Evolutionary conservation across 2,797 vertebrate genomes (phyloP), one percentile per base, ranked within the genome.

Genomic region (Brotogeris chrysoptera): DNA sequence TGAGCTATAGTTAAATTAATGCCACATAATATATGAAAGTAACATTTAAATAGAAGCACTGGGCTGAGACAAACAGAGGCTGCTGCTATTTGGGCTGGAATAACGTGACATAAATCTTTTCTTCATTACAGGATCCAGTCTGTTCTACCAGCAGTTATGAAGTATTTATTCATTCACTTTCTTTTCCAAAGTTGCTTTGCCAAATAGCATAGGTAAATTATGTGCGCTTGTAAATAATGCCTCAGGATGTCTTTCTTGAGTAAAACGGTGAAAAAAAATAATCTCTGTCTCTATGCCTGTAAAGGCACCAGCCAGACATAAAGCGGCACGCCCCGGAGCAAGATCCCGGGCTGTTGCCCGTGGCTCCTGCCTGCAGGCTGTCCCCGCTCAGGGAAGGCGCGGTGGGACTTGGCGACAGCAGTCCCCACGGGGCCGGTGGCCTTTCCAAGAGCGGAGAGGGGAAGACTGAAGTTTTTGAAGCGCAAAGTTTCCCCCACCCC

Each of bases 1-100:
- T 99, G 99, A 99, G 99, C 99, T 99, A 99, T 99, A 99, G 99
- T 99, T 99, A 99, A 99, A 99, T 99, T 99, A 99, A 99, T 99
- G 99, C 99, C 99, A 99, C 99, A 99, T 99, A 99, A 99, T 99
- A 99, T 99, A 99, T 99, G 99, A 99, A 99, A 99, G 99, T 99
- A 99, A 99, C 99, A 99, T 99, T 99, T 99, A 99, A 99, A 99
- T 99, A 99, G 99, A 99, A 98, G 98, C 99, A 99, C 99, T 99
- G 99, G 99, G 99, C 99, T 99, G 99, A 99, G 99, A 99, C 99
- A 99, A 99, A 99, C 99, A 98, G 98, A 98, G 98, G 98, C 98
- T 99, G 98, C 98, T 98, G 98, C 98, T 98, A 98, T 99, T 98
- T 98, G 98, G 98, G 98, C 98, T 99, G 98, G 97, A 98, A 98